These are phyloP conservation scores for Druon quercuslanigerum DNA, from an alignment of 1,140 invertebrate genomes.

Conservation along the genomic window DNA sequence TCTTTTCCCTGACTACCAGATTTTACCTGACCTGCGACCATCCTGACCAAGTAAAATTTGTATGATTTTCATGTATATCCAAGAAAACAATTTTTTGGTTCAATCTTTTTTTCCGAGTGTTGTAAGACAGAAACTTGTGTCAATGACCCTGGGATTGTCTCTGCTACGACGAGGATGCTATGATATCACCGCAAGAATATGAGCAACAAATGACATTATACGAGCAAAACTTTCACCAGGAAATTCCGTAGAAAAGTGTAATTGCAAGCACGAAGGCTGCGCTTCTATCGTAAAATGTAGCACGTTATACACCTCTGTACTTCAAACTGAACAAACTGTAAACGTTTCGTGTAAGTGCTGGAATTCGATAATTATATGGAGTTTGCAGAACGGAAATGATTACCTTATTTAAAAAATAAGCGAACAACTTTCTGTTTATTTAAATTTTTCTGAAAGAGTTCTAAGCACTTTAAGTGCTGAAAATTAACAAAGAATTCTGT, in stretches of 20 bases:
- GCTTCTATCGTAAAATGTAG: background rate
- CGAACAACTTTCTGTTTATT: no score
- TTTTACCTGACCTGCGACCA: no score
- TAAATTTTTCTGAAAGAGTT: no score
- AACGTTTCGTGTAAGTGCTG: background rate
- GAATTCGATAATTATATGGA: background rate
- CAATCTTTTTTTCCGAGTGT: background rate
- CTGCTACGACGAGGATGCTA: background rate
- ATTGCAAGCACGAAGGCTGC: slow-evolving; percentile 1
- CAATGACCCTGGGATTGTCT: background rate
- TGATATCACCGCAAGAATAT: slow-evolving; percentile 9
- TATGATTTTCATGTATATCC: no score
- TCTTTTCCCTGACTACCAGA: no score
- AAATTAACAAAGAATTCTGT: no score
- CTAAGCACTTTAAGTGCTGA: no score
- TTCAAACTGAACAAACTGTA: background rate
- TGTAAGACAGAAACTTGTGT: background rate
- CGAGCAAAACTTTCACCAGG: slow-evolving; percentile 13
- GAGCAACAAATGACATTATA: slow-evolving; percentile 18
- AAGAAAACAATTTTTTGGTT: no score
- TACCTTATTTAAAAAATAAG: no score
- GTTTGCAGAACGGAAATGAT: no score
- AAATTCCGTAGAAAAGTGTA: slow-evolving; percentile 15
- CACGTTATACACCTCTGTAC: background rate
- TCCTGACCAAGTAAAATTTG: background rate